These are phyloP conservation scores for Triplophysa siluroides DNA, from an alignment of 2,113 vertebrate genomes.

Conservation along the genomic window DNA sequence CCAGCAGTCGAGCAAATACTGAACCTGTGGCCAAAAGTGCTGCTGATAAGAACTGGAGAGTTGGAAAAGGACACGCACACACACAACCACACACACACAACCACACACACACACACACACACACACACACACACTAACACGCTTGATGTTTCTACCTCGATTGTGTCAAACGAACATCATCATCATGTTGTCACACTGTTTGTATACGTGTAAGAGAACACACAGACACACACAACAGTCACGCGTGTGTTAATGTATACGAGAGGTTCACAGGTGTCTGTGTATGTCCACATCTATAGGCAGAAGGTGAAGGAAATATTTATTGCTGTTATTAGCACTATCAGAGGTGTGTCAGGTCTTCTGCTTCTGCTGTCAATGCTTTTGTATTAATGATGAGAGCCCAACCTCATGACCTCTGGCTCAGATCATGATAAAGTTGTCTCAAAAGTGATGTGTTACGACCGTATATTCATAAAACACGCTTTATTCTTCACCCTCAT, in stretches of 20 bases:
- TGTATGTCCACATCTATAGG: neutral
- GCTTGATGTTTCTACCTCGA: no score
- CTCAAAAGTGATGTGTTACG: neutral
- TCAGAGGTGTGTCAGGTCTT: neutral
- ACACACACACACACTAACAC: neutral
- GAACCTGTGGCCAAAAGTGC: slow-evolving; percentile 22
- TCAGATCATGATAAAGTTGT: neutral
- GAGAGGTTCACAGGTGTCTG: no score
- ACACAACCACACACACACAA: neutral
- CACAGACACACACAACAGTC: no score
- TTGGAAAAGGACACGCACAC: neutral
- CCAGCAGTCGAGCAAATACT: slow-evolving; percentile 51
- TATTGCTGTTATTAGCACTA: slow-evolving; percentile 30
- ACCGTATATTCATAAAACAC: neutral
- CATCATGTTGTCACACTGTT: no score
- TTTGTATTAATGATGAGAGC: neutral
- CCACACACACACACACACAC: neutral
- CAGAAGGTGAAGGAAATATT: slow-evolving; percentile 11
- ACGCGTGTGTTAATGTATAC: no score
- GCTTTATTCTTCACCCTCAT: no score
- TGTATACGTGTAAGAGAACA: no score
- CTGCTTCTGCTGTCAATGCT: slow-evolving; percentile 51
- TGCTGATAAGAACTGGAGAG: slow-evolving; percentile 47
- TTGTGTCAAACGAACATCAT: no score
- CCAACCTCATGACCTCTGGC: slow-evolving; percentile 4